Conservation (phyloP, 2,113 vertebrate species). For the Cochlearius cochlearius region DNA sequence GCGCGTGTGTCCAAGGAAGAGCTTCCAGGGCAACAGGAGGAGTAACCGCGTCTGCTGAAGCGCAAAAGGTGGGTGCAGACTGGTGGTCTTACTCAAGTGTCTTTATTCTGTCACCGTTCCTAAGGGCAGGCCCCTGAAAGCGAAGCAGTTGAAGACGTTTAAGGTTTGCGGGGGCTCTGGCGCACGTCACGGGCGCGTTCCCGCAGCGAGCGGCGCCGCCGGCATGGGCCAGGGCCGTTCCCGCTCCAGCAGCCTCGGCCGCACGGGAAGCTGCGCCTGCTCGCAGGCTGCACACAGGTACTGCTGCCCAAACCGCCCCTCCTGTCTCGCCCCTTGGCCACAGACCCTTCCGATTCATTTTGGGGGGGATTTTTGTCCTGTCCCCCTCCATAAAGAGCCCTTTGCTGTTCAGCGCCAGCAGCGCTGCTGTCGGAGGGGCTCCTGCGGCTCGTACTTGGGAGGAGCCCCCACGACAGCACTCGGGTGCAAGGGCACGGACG, state of each 20-base stretch:
- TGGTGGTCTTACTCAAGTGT: too few species aligned
- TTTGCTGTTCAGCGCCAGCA: background rate
- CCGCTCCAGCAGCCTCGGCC: rapidly evolving
- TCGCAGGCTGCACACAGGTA: rapidly evolving
- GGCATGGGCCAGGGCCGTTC: rapidly evolving
- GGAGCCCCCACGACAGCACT: background rate
- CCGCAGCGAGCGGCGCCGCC: background rate
- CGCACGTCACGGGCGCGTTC: background rate
- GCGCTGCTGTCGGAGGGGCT: background rate
- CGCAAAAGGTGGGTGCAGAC: background rate
- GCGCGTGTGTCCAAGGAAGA: background rate
- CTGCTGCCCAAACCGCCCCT: background rate
- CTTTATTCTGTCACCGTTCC: rapidly evolving
- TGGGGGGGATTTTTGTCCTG: rapidly evolving
- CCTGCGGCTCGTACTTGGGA: background rate
- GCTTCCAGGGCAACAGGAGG: background rate
- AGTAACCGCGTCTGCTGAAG: too few species aligned
- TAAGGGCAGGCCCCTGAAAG: background rate
- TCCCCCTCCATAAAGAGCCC: background rate
- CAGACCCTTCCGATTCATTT: background rate
- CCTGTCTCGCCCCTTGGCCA: background rate
- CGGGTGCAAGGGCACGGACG: background rate
- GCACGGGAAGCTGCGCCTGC: background rate
- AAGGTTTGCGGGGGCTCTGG: background rate
- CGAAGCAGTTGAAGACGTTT: background rate